These are phyloP conservation scores for Trachemys scripta DNA, from an alignment of 2,113 vertebrate species.

Conservation along the genomic window DNA sequence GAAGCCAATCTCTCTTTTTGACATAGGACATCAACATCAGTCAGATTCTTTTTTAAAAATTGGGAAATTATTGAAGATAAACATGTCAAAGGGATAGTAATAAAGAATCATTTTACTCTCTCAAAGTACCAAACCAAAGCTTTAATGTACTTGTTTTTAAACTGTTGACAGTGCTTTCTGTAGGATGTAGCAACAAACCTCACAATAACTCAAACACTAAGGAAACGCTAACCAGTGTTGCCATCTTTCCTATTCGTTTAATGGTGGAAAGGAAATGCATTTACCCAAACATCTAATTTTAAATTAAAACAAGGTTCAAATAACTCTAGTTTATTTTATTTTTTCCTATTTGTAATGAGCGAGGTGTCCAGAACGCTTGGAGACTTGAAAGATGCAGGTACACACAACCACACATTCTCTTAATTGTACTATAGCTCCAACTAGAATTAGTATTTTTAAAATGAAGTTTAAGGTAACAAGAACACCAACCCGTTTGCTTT, in stretches of 20 bases:
- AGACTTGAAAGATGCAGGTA: not conserved
- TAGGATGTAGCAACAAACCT: not conserved
- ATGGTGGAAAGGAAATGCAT: not conserved
- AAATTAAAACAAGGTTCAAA: not conserved
- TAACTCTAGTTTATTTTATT: not conserved
- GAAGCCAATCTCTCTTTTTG: not conserved
- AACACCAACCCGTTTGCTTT: rapidly evolving
- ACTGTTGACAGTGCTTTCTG: not conserved
- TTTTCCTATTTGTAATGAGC: not conserved
- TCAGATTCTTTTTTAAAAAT: not conserved
- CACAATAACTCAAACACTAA: not conserved
- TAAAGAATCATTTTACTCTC: not conserved
- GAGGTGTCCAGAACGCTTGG: not conserved
- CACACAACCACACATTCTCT: not conserved
- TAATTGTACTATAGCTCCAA: not conserved
- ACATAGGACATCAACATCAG: not conserved
- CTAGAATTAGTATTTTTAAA: not conserved
- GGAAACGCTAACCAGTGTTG: not conserved
- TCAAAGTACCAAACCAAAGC: not conserved
- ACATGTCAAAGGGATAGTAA: not conserved
- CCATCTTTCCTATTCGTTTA: not conserved
- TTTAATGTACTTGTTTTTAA: not conserved
- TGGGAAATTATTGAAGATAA: not conserved
- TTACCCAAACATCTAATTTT: not conserved
- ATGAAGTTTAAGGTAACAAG: not conserved